Evolutionary conservation across 1,140 invertebrate genomes (phyloP).

Genomic region (Drosophila sproati): DNA sequence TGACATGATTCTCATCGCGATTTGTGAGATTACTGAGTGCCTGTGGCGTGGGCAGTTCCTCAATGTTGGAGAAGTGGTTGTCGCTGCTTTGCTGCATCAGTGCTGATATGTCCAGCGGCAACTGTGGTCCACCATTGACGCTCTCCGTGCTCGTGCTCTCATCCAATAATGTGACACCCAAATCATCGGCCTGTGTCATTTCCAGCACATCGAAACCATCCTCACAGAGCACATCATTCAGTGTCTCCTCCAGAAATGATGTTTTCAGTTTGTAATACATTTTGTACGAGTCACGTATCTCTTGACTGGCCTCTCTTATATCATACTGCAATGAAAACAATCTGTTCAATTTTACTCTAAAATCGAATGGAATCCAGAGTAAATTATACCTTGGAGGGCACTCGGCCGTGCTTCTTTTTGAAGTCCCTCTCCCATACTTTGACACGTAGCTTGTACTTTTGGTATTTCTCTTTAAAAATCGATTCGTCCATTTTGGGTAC

Average conservation of each 20-base stretch:
- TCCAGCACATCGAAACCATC: slow-evolving; percentile 82
- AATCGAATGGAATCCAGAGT: not conserved
- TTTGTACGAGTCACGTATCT: slow-evolving; percentile 91
- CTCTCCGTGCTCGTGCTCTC: slow-evolving; percentile 38
- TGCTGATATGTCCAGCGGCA: slow-evolving; percentile 62
- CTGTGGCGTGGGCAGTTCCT: slow-evolving; percentile 37
- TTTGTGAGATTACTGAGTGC: slow-evolving; percentile 60
- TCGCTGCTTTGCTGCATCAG: slow-evolving; percentile 48
- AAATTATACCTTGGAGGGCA: slow-evolving; percentile 89
- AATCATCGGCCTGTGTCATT: slow-evolving; percentile 70
- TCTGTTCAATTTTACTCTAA: not conserved
- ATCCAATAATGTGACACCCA: slow-evolving; percentile 50
- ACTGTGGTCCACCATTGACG: slow-evolving; percentile 58
- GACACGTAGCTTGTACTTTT: slow-evolving; percentile 89
- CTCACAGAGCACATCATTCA: slow-evolving; percentile 86
- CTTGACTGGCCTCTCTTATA: slow-evolving; percentile 89
- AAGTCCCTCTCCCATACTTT: slow-evolving; percentile 93
- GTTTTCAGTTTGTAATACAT: slow-evolving; percentile 92
- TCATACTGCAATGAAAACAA: slow-evolving; percentile 87
- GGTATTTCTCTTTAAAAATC: slow-evolving; percentile 77
- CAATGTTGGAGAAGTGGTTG: slow-evolving; percentile 41
- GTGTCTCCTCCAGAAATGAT: slow-evolving; percentile 88
- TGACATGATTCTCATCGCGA: slow-evolving; percentile 62
- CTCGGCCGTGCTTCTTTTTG: slow-evolving; percentile 88
- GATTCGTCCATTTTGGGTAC: slow-evolving; percentile 68